Base-by-base conservation (phyloP, 1,140 invertebrate genomes). In the Drosophila parvula region DNA sequence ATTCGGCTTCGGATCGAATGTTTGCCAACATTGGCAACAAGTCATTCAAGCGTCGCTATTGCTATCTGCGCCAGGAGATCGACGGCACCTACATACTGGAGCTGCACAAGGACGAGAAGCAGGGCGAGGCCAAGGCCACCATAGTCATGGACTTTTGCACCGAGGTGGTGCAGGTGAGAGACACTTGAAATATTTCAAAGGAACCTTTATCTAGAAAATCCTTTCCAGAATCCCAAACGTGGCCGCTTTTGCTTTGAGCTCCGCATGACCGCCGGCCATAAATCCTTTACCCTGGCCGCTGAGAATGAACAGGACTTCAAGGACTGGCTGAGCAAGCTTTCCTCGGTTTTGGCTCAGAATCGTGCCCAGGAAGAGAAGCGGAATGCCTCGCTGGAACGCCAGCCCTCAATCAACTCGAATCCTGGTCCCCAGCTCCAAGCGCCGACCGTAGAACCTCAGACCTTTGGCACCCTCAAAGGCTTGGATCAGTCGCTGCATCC, bases 111-210 rank as follows among this genome's bases (percentile, higher is more conserved):
- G 97, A 98, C 93, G 97, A 98, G 59, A 97, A 96, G 89, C 97
- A 97, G 92, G 95, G 94, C 4, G 97, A 98, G 84, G 96, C 96
- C 2, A 98, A 98, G 93, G 95, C 96, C 65, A 96, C 96, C n/a
- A 97, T 98, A 92, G 97, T 97, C 69, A 96, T 98, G 95, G 97
- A 98, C 92, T 97, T 97, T 93, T 98, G 97, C 88, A 95, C 95
- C 3, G 96, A 98, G 91, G 96, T 98, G 79, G 94, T 97, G 48
- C 95, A 95, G 92, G 96, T 97, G 93, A 93, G 86, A 83, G 3
- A 36, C n/a, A 36, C 1, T 1, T 0, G 3, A 12, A 5, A n/a
- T 27, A 32, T 12, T 2, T 4, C 9, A 9, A 9, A 59, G 16
- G 6, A 28, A 5, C 3, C 7, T 50, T 58, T 68, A 14, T 9